Percentiles rank a stretch among this genome's conserved stretches.
These are phyloP conservation scores for Mellilla xanthometata DNA, from an alignment of 2,888 invertebrate genomes.

Conservation along the genomic window DNA sequence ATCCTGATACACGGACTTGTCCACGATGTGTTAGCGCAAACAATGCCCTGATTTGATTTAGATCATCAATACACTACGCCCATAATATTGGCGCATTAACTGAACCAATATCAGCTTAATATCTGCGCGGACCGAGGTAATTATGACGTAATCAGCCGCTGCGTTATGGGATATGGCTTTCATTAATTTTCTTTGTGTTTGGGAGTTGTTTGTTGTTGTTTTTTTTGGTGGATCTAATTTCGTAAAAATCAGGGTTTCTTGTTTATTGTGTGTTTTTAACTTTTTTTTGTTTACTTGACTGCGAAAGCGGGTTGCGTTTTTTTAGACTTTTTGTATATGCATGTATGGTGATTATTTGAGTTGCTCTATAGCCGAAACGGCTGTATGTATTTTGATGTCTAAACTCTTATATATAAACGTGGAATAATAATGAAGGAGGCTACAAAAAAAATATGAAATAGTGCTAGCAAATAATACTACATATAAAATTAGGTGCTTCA, in stretches of 20 bases:
- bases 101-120: constrained; percentile 45
- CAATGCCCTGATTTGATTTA: constrained; percentile 54
- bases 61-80: constrained; percentile 43
- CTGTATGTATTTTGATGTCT: no score
- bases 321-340: no score
- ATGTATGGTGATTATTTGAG: no score
- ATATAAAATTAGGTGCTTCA: no score
- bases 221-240: constrained; percentile 11
- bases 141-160: constrained; percentile 43
- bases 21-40: constrained; percentile 39
- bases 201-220: constrained; percentile 19
- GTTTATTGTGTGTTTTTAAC: no score
- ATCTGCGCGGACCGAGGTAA: constrained; percentile 37
- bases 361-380: no score
- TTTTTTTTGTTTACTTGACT: no score
- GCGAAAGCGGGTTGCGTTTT: no score
- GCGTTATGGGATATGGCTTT: constrained; percentile 27
- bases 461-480: no score
- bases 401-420: no score
- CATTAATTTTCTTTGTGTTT: constrained; percentile 33
- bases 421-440: no score
- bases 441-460: no score
- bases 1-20: constrained; percentile 23
- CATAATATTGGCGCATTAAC: constrained; percentile 48
- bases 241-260: neutral